Conservation (phyloP, 92 coral and sea anemone species). For the Galaxea fascicularis region DNA sequence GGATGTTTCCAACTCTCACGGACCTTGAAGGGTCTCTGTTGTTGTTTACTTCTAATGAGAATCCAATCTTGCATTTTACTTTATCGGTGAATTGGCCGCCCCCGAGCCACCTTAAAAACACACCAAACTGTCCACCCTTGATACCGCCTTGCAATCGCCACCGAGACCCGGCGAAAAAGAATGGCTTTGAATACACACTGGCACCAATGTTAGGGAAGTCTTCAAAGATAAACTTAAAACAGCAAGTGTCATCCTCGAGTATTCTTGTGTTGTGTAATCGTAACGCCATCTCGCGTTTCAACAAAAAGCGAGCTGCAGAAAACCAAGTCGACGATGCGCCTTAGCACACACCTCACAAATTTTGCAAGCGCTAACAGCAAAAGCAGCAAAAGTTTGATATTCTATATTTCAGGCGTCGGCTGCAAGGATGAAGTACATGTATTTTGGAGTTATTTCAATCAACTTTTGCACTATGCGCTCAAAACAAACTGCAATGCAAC, state of each 20-base stretch:
- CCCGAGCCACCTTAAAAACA: slow-evolving; percentile 90
- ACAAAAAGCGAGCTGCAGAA: not conserved
- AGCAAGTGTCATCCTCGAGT: slow-evolving; percentile 70
- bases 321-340: no score
- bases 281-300: slow-evolving; percentile 75
- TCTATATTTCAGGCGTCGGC: slow-evolving; percentile 36
- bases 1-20: slow-evolving; percentile 79
- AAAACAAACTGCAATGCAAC: slow-evolving; percentile 29
- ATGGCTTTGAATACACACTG: slow-evolving; percentile 84
- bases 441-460: slow-evolving; percentile 42
- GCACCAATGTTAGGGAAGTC: slow-evolving; percentile 81
- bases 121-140: slow-evolving; percentile 87
- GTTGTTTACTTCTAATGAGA: slow-evolving; percentile 70
- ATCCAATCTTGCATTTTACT: slow-evolving; percentile 81
- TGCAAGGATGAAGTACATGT: slow-evolving; percentile 49
- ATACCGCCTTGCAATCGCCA: slow-evolving; percentile 97
- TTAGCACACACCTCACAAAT: not conserved
- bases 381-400: not conserved
- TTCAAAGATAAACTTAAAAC: slow-evolving; percentile 87
- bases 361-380: not conserved
- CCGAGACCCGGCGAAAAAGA: slow-evolving; percentile 86
- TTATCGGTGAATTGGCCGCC: slow-evolving; percentile 83
- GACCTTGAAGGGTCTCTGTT: slow-evolving; percentile 79
- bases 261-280: slow-evolving; percentile 87
- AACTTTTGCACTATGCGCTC: slow-evolving; percentile 33